phyloP scores from a whole-genome alignment of 1,140 invertebrate genomes.

The Zaprionus tsacasi region DNA sequence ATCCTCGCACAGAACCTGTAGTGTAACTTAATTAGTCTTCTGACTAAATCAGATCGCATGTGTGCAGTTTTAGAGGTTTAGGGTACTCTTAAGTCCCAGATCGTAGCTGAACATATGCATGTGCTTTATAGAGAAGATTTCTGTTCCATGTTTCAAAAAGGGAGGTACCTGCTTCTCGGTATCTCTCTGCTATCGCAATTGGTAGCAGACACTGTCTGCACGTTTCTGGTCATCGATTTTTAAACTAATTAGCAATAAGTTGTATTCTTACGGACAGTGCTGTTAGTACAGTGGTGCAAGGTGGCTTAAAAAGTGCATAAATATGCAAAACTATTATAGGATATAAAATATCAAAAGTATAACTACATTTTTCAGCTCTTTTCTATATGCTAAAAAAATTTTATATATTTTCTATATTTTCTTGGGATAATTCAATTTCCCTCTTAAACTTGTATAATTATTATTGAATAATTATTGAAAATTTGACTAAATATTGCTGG shows the following conservation, averaged over 20 bases:
- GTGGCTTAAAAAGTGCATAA: background rate
- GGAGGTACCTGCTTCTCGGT: background rate
- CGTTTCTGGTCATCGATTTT: slow-evolving; percentile 72
- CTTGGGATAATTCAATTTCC: no score
- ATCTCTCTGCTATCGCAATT: background rate
- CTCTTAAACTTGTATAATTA: no score
- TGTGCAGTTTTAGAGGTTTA: no score
- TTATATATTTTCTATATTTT: no score
- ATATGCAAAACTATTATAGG: background rate
- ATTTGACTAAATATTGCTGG: no score
- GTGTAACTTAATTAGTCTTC: background rate
- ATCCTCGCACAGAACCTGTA: background rate
- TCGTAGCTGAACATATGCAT: background rate
- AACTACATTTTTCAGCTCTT: no score
- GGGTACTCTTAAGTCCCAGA: no score
- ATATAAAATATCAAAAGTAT: background rate
- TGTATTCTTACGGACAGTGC: slow-evolving; percentile 35
- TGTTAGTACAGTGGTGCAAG: slow-evolving; percentile 20
- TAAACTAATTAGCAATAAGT: slow-evolving; percentile 78
- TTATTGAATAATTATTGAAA: no score
- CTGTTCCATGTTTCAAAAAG: no score
- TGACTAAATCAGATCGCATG: background rate
- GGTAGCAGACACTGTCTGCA: slow-evolving; percentile 25
- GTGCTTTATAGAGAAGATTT: background rate
- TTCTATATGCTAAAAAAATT: no score